Evolutionary conservation across 1,140 invertebrate genomes (phyloP).

Genomic region (Neotoxoptera formosana): DNA sequence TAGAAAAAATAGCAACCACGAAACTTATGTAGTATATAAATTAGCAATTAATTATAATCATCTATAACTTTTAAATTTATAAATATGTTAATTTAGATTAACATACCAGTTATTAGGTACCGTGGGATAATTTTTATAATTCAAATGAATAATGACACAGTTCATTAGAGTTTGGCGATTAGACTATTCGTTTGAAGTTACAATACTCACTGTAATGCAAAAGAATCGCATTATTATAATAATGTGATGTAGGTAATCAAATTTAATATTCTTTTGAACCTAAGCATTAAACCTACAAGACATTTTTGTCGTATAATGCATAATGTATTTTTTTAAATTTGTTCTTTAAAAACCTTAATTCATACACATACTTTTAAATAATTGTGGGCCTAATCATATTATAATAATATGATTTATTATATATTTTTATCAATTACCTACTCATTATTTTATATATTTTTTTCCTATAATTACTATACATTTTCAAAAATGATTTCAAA

Average conservation of each 20-base stretch:
- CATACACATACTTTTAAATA: not conserved
- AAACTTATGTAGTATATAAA: not conserved
- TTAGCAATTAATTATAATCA: conserved; percentile 14
- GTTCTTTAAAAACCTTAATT: not conserved
- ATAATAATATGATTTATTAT: no score
- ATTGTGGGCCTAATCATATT: not conserved
- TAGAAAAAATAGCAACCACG: not conserved
- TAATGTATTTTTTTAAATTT: not conserved
- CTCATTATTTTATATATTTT: no score
- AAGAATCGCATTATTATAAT: not conserved
- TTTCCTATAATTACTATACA: no score
- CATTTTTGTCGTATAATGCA: not conserved
- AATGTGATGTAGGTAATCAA: not conserved
- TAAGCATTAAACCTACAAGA: not conserved
- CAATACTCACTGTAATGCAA: not conserved
- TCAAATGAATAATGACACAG: not conserved
- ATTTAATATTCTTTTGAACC: conserved; percentile 23
- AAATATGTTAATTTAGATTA: conserved; percentile 20
- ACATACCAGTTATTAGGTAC: not conserved
- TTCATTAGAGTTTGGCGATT: conserved; percentile 10
- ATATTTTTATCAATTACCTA: no score
- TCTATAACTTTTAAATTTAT: not conserved
- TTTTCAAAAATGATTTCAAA: no score
- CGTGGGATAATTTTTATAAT: not conserved
- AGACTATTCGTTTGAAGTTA: not conserved